Evolutionary conservation across 2,113 vertebrate species (phyloP).

Genomic region (Orthonyx spaldingii): DNA sequence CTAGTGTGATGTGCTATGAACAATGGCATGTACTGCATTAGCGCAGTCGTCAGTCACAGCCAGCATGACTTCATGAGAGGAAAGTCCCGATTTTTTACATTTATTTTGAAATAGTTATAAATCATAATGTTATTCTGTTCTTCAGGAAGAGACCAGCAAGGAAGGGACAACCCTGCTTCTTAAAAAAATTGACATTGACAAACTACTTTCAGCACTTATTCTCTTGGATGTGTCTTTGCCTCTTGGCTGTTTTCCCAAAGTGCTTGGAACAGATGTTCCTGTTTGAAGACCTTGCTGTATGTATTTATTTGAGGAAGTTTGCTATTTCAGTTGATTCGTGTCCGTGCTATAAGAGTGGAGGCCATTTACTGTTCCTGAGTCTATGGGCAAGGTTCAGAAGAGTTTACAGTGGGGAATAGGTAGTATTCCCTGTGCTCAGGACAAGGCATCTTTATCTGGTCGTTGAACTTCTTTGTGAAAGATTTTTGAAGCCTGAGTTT

Average conservation of each 20-base stretch:
- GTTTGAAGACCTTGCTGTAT: background rate
- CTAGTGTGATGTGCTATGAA: background rate
- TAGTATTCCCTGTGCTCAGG: background rate
- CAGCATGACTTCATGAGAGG: background rate
- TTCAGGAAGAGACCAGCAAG: background rate
- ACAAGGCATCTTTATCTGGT: background rate
- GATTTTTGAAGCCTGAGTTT: background rate
- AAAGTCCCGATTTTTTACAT: background rate
- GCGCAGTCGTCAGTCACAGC: background rate
- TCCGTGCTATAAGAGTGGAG: background rate
- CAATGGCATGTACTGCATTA: background rate
- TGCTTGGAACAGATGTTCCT: background rate
- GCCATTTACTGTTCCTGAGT: background rate
- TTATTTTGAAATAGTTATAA: background rate
- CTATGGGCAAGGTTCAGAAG: background rate
- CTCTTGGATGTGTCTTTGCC: background rate
- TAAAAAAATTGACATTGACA: background rate
- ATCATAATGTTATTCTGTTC: background rate
- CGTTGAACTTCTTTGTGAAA: background rate
- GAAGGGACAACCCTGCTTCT: background rate
- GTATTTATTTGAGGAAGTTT: background rate
- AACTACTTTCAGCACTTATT: background rate
- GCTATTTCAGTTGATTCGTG: background rate
- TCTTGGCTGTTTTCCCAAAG: background rate
- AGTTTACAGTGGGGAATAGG: background rate